Percentiles rank a stretch among this genome's conserved stretches.
Conservation (phyloP, 92 coral and sea anemone genomes). For the Umimayanthus chanpuru region DNA sequence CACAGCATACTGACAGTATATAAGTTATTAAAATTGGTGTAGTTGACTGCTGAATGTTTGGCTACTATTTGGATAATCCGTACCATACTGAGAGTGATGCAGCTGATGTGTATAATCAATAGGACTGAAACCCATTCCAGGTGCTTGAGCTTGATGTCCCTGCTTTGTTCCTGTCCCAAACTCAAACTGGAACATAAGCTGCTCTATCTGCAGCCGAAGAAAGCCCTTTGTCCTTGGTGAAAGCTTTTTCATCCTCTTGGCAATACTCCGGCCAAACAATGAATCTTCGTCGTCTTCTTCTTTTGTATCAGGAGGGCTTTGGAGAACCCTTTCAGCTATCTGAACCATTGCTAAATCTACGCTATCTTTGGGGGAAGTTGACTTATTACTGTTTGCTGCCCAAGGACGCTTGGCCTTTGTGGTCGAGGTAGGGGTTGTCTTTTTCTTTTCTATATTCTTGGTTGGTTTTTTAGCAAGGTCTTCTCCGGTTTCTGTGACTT, state of each 20-base stretch:
- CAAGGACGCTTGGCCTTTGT: slow-evolving; percentile 21
- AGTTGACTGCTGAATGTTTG: slow-evolving; percentile 17
- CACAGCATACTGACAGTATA: slow-evolving; percentile 11
- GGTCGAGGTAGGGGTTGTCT: slow-evolving; percentile 15
- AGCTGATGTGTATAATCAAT: slow-evolving; percentile 16
- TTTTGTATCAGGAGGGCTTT: slow-evolving; percentile 8
- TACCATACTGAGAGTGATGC: slow-evolving; percentile 3
- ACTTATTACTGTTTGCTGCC: slow-evolving; percentile 31
- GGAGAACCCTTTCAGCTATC: slow-evolving; percentile 41
- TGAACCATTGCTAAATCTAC: slow-evolving; percentile 36
- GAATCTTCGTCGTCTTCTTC: neutral
- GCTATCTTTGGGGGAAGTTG: slow-evolving; percentile 8
- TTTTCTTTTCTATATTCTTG: slow-evolving; percentile 9
- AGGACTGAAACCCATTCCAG: slow-evolving; percentile 33
- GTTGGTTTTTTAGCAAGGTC: neutral
- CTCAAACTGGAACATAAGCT: slow-evolving; percentile 32
- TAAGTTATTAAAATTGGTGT: slow-evolving; percentile 21
- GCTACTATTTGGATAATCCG: slow-evolving; percentile 13
- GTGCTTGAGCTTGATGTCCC: slow-evolving; percentile 21
- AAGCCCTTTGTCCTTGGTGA: slow-evolving; percentile 12
- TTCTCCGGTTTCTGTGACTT: neutral
- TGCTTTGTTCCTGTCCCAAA: slow-evolving; percentile 28
- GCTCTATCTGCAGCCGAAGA: slow-evolving; percentile 20
- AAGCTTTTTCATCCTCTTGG: slow-evolving; percentile 28
- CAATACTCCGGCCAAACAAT: slow-evolving; percentile 20